phyloP scores from a whole-genome alignment of 1,140 invertebrate species.

The Acromyrmex heyeri region DNA sequence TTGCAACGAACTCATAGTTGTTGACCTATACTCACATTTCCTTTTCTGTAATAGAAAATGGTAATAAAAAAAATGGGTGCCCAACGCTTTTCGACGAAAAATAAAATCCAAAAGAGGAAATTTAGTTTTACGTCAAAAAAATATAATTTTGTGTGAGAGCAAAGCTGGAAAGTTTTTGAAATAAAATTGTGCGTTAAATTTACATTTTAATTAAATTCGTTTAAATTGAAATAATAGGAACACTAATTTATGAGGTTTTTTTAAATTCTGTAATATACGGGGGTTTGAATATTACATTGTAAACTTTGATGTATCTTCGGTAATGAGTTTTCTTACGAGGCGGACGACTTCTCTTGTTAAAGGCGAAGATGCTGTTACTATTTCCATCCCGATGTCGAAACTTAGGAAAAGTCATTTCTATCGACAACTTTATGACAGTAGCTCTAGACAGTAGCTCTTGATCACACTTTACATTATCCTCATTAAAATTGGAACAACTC shows the following conservation, averaged over 20 bases:
- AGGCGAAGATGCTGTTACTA: constrained; percentile 14
- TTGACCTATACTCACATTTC: neutral
- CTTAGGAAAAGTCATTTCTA: constrained; percentile 36
- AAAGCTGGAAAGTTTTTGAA: neutral
- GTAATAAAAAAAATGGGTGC: neutral
- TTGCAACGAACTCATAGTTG: constrained; percentile 35
- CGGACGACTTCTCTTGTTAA: constrained; percentile 11
- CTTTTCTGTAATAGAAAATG: neutral
- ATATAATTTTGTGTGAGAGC: neutral
- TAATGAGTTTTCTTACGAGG: constrained; percentile 41
- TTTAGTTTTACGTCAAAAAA: neutral
- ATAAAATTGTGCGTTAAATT: constrained; percentile 4
- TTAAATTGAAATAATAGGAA: constrained; percentile 21
- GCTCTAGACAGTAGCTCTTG: neutral
- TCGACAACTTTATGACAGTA: constrained; percentile 37
- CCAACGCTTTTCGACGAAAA: neutral
- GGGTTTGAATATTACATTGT: constrained; percentile 36
- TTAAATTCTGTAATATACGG: neutral
- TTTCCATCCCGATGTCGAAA: constrained; percentile 13
- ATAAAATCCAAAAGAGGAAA: neutral
- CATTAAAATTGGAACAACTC: constrained; percentile 39
- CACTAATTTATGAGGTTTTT: neutral
- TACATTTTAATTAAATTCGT: constrained; percentile 32
- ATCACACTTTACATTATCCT: constrained; percentile 32
- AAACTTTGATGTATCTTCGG: constrained; percentile 6